Evolutionary conservation across 1,140 invertebrate genomes (phyloP).

Genomic region (Ostrea edulis): DNA sequence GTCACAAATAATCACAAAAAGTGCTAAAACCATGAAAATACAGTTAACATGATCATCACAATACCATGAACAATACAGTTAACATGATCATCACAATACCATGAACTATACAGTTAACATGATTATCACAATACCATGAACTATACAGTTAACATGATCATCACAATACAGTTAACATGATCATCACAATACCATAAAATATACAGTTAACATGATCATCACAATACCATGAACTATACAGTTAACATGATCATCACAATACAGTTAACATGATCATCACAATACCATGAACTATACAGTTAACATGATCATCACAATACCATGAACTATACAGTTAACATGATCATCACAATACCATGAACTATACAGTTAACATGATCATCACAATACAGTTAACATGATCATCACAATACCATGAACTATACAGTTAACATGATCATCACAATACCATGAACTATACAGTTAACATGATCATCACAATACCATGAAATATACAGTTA

Average conservation of each 20-base stretch:
- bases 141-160: background rate
- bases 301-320: background rate
- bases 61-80: background rate
- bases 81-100: background rate
- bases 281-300: background rate
- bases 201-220: background rate
- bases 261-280: too few relatives aligned
- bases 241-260: background rate
- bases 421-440: background rate
- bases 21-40: background rate
- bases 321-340: background rate
- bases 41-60: background rate
- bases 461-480: background rate
- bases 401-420: too few relatives aligned
- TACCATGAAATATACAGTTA: background rate
- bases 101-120: background rate
- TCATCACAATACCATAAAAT: background rate
- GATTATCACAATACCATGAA: constrained; percentile 71
- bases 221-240: background rate
- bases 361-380: background rate
- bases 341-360: background rate
- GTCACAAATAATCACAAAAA: too few relatives aligned
- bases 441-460: background rate
- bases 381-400: too few relatives aligned
- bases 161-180: too few relatives aligned